Evolutionary conservation across 2,797 vertebrate species (phyloP).

Genomic region (Bryconaethiops microstoma): DNA sequence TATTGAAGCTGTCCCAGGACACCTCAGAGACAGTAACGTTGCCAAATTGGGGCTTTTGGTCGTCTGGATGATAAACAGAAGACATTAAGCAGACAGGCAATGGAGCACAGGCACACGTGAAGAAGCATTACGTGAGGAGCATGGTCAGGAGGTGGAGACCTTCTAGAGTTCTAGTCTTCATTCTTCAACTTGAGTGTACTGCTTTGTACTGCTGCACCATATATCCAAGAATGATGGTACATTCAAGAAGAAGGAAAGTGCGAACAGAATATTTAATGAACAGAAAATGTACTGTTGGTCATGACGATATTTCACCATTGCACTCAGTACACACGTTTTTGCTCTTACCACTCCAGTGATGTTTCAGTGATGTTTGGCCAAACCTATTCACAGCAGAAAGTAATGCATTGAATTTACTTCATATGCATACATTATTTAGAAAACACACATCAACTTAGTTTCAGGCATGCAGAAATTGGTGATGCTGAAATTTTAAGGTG

Average conservation of each 20-base stretch:
- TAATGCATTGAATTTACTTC: neutral
- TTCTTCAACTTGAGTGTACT: neutral
- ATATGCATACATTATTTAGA: too few relatives aligned
- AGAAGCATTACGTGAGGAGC: conserved; percentile 35
- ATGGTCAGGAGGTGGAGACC: neutral
- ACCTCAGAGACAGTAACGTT: conserved; percentile 78
- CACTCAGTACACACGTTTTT: too few relatives aligned
- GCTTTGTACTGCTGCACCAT: neutral
- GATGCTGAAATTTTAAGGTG: too few relatives aligned
- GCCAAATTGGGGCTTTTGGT: conserved; percentile 84
- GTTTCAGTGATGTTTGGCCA: neutral
- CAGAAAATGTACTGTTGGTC: neutral
- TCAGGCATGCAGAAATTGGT: too few relatives aligned
- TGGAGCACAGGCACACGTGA: conserved; percentile 18
- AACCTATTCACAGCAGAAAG: neutral
- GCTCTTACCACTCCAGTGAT: neutral
- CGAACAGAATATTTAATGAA: neutral
- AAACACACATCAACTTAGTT: too few relatives aligned
- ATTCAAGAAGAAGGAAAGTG: neutral
- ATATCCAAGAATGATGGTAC: neutral
- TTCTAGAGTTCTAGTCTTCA: neutral
- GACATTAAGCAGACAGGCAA: conserved; percentile 59
- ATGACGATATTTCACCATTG: neutral
- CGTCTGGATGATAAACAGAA: conserved; percentile 86
- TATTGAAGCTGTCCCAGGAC: conserved; percentile 86